Evolutionary conservation across 2,888 invertebrate species (phyloP), one percentile per base, ranked within the genome.

Genomic region (Branchinecta sandiegonensis): DNA sequence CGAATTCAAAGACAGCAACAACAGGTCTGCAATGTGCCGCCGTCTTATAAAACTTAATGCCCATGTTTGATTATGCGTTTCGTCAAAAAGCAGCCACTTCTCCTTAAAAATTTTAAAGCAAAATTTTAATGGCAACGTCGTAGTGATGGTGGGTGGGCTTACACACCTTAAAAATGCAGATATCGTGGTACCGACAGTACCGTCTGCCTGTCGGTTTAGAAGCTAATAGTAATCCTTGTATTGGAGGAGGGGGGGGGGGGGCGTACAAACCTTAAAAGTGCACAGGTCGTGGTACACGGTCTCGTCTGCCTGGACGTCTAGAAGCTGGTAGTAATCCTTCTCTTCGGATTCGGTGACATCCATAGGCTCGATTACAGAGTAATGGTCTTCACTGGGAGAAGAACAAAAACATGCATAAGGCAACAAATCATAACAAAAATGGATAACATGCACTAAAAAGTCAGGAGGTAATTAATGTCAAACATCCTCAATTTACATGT

Each of bases 391-490:
- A 10, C 63, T 56, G 37, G 37, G 37, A 37, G 37, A 10, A 9
- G 10, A 56, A 17, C 8, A 23, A 56, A 56, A 17, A 56, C 63
- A 56, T 56, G 63, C 63, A 11, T 56, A 56, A 37, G 37, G 37
- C 37, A 37, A 37, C 37, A 37, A 37, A 37, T 4, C 37, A 37
- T 37, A 37, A 23, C 2, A 37, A 37, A 37, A 37, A 37, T 37
- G 37, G 6, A 37, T 47, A 23, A 69, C 48, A 65, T 65, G 65
- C 67, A 67, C 46, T 56, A 48, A 69, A 11, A 47, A n/a, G 46
- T 47, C 46, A 50, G 6, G 11, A 46, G 12, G 37, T 47, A 50
- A 37, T 37, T 37, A 37, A 37, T 6, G 4, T 37, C 4, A 37
- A 37, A 37, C 37, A 37, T 37, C 4, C 37, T 37, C 37, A 37